Evolutionary conservation across 2,113 vertebrate species (phyloP).

Genomic region (Anarhynchus alexandrinus): DNA sequence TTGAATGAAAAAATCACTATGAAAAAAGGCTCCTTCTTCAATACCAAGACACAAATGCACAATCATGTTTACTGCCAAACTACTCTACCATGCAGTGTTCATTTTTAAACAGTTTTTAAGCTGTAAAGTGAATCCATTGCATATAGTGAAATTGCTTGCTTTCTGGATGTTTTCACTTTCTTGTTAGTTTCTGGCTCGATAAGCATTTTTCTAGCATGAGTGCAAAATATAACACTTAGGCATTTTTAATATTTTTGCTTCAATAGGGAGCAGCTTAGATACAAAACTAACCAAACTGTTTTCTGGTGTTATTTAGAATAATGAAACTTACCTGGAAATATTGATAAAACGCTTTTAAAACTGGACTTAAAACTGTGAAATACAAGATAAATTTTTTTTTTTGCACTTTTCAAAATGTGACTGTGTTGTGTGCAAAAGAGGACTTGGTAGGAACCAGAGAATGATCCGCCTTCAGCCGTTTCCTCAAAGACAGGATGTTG

Average conservation of each 20-base stretch:
- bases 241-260: constrained; percentile 68
- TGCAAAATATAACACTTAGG: constrained; percentile 61
- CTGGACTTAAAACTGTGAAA: background rate
- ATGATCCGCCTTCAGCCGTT: background rate
- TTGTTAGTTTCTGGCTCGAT: constrained; percentile 72
- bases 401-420: background rate
- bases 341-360: background rate
- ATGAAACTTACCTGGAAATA: background rate
- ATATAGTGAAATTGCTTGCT: constrained; percentile 63
- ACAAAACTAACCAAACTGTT: constrained; percentile 40
- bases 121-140: constrained; percentile 63
- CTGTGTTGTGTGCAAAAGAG: background rate
- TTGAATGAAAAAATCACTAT: constrained; percentile 81
- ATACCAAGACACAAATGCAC: constrained; percentile 68
- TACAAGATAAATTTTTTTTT: background rate
- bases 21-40: constrained; percentile 72
- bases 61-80: constrained; percentile 71
- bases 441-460: background rate
- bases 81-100: constrained; percentile 51
- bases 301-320: background rate
- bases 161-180: constrained; percentile 66
- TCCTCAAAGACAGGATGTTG: background rate
- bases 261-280: background rate
- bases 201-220: constrained; percentile 68
- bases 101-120: constrained; percentile 73